Conservation (phyloP, 2,797 vertebrate species). For the Falco naumanni region DNA sequence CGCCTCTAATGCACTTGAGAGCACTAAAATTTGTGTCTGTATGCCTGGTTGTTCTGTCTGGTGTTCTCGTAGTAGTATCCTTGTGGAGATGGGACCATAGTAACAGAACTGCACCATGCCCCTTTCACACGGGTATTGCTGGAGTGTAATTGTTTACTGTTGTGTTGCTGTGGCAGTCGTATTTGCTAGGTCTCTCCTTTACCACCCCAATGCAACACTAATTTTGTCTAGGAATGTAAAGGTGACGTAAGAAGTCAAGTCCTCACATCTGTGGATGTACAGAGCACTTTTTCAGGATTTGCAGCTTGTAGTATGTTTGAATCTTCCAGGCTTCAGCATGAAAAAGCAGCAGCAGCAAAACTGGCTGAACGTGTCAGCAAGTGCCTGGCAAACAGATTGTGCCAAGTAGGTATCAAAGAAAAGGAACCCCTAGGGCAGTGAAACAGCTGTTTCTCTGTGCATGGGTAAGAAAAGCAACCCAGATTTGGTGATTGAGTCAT, state of each 20-base stretch:
- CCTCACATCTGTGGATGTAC: background rate
- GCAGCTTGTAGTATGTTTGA: background rate
- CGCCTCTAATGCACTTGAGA: background rate
- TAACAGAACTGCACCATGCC: background rate
- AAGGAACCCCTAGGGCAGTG: background rate
- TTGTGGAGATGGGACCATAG: background rate
- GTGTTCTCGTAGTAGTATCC: background rate
- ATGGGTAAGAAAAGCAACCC: background rate
- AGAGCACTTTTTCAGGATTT: background rate
- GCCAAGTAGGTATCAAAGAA: constrained; percentile 31
- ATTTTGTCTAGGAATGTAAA: background rate
- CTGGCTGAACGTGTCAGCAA: background rate
- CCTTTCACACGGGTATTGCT: background rate
- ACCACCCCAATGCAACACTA: background rate
- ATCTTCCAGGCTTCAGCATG: background rate
- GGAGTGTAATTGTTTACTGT: background rate
- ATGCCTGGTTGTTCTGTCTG: background rate
- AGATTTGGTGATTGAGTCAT: background rate
- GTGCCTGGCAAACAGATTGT: constrained; percentile 2
- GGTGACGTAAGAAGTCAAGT: background rate
- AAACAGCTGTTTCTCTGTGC: background rate
- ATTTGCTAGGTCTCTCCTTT: background rate
- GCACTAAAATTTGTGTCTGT: background rate
- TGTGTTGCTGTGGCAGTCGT: background rate
- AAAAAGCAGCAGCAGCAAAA: constrained; percentile 10